Percentiles rank a stretch among this genome's conserved stretches.
These are phyloP conservation scores for Reticulitermes lucifugus DNA, from an alignment of 2,888 invertebrate species.

Conservation along the genomic window DNA sequence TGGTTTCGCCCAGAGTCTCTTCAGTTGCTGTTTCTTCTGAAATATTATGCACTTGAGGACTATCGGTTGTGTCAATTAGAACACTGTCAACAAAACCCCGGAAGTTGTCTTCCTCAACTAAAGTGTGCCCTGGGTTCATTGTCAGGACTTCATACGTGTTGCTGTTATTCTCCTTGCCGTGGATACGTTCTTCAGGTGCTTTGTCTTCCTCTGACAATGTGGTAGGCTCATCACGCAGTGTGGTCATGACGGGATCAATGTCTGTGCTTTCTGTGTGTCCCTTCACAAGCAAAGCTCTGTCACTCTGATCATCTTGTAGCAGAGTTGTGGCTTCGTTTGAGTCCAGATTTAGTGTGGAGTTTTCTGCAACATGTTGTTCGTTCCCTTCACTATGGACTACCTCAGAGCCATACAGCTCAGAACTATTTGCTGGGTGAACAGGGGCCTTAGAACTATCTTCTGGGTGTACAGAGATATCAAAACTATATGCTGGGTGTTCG, in stretches of 20 bases:
- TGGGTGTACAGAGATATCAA: neutral
- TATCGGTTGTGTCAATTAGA: conserved; percentile 68
- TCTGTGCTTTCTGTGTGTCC: neutral
- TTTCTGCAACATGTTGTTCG: neutral
- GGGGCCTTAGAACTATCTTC: too few relatives aligned
- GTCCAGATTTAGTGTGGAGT: neutral
- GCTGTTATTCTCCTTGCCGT: neutral
- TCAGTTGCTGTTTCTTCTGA: neutral
- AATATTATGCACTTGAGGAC: conserved; percentile 54
- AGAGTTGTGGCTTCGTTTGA: neutral
- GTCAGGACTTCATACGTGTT: conserved; percentile 68
- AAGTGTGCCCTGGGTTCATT: conserved; percentile 68
- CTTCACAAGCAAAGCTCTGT: neutral
- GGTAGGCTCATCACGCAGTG: neutral
- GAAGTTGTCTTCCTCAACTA: conserved; percentile 71
- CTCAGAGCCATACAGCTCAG: too few relatives aligned
- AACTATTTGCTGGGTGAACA: too few relatives aligned
- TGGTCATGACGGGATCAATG: neutral
- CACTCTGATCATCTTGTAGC: neutral
- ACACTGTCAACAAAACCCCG: conserved; percentile 71
- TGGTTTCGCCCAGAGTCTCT: neutral
- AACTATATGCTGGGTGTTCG: neutral
- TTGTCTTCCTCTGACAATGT: neutral
- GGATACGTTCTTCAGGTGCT: neutral
- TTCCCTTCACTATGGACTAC: neutral